Percentiles rank a stretch among this genome's conserved stretches.
These are phyloP conservation scores for Danaus plexippus DNA, from an alignment of 1,140 invertebrate genomes.

Conservation along the genomic window DNA sequence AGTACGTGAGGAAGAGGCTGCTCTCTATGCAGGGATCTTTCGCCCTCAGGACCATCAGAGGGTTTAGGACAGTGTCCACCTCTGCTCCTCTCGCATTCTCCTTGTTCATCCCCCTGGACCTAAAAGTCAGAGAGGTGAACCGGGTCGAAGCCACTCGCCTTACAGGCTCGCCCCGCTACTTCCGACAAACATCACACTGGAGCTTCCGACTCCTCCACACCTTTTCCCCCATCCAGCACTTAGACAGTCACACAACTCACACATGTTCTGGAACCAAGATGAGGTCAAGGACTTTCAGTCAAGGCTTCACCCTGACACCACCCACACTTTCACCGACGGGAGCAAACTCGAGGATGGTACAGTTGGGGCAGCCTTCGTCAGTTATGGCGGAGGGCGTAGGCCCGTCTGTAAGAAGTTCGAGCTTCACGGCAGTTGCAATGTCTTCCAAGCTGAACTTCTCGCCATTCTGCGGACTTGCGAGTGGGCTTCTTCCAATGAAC, in stretches of 20 bases:
- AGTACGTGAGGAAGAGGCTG: too few relatives aligned
- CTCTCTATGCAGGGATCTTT: conserved; percentile 9
- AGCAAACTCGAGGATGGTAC: conserved; percentile 4
- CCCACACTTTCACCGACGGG: conserved; percentile 2
- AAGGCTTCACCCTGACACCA: neutral
- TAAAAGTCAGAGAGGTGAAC: conserved; percentile 3
- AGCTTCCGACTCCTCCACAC: neutral
- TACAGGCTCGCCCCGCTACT: neutral
- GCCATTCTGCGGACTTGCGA: conserved; percentile 4
- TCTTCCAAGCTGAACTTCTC: conserved; percentile 11
- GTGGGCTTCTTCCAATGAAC: neutral
- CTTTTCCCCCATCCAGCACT: neutral
- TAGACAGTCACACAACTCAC: neutral
- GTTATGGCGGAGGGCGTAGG: neutral
- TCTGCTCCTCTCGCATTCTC: conserved; percentile 6
- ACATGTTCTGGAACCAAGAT: neutral
- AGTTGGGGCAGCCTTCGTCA: conserved; percentile 6
- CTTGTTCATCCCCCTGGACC: conserved; percentile 2
- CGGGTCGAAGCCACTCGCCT: neutral
- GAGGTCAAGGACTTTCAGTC: neutral
- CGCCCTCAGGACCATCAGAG: conserved; percentile 8
- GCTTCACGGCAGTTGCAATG: conserved; percentile 9
- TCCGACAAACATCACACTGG: neutral
- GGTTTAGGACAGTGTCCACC: conserved; percentile 5
- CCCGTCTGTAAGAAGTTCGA: conserved; percentile 6